Evolutionary conservation across 2,888 invertebrate species (phyloP).

Genomic region (Caradrina clavipalpis): DNA sequence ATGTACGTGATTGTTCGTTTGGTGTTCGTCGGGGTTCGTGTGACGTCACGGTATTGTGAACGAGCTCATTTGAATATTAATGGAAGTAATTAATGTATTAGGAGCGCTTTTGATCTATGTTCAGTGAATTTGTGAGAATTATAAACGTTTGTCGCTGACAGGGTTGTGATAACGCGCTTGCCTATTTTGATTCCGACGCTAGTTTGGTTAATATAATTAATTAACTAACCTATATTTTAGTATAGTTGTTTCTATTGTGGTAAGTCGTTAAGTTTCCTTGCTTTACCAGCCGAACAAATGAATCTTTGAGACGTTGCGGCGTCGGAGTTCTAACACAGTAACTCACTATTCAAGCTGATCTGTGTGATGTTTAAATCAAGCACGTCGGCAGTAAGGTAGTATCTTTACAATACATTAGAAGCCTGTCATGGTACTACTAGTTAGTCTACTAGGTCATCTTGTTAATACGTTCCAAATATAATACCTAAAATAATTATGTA

Average conservation of each 20-base stretch:
- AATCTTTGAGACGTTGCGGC: no score
- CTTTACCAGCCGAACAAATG: background rate
- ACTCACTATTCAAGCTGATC: no score
- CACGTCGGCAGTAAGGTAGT: no score
- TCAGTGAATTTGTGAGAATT: conserved; percentile 27
- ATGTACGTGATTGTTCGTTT: conserved; percentile 39
- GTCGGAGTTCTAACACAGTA: no score
- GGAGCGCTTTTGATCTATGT: conserved; percentile 51
- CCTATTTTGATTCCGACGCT: background rate
- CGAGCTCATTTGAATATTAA: conserved; percentile 51
- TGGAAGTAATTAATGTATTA: conserved; percentile 51
- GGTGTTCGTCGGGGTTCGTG: conserved; percentile 24
- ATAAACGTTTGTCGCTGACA: conserved; percentile 9
- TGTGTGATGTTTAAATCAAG: no score
- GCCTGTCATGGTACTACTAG: no score
- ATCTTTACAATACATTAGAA: no score
- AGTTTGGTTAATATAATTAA: background rate
- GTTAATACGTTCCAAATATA: background rate
- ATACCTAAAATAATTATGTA: no score
- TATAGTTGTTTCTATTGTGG: background rate
- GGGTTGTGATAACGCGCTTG: background rate
- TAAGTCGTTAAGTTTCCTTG: background rate
- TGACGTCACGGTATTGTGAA: conserved; percentile 42
- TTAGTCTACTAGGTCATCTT: no score
- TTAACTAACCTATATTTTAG: background rate